Base-by-base conservation (phyloP, 2,888 invertebrate genomes). In the Oligia strigilis region DNA sequence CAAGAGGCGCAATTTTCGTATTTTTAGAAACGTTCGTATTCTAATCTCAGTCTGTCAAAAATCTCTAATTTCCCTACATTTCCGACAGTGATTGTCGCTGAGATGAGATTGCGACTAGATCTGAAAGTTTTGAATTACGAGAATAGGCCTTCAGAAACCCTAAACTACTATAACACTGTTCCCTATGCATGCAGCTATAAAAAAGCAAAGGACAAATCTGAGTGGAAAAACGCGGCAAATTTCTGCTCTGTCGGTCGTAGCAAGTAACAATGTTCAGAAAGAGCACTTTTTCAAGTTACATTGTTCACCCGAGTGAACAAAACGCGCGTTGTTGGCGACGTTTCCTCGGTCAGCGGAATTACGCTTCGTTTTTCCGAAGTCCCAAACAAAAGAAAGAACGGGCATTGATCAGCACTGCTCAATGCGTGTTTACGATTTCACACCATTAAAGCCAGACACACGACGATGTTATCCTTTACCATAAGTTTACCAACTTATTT, bases 231-330 rank as follows among this genome's bases (percentile, higher is more conserved):
- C n/a, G 13, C 58, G 58, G n/a, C 58, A 1, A 60, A 58, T 80
- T 65, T 72, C 52, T 52, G 80, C 49, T 80, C 43, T 43, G 58
- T 60, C 58, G 23, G 23, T 40, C 14, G 23, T 13, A 36, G 2
- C 36, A 49, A 46, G 23, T 46, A 5, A 70, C 49, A 80, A 58
- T 66, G 13, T 65, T 71, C 17, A 11, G 9, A 46, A 19, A 17
- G 49, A 58, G 40, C 65, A 43, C 40, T 80, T 72, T 80, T 72
- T 72, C 23, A 52, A 80, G 72, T 17, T 2, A 79, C 23, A 13
- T n/a, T 49, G 58, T 79, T 71, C 36, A 49, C 14, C 17, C 14
- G 65, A 8, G 2, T 13, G 23, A 66, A 80, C 23, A 72, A 79
- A 80, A 72, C 40, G 23, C 55, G 19, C 9, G 1, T 29, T 55